phyloP scores from a whole-genome alignment of 2,888 invertebrate genomes.

The Lucinisca nassula region DNA sequence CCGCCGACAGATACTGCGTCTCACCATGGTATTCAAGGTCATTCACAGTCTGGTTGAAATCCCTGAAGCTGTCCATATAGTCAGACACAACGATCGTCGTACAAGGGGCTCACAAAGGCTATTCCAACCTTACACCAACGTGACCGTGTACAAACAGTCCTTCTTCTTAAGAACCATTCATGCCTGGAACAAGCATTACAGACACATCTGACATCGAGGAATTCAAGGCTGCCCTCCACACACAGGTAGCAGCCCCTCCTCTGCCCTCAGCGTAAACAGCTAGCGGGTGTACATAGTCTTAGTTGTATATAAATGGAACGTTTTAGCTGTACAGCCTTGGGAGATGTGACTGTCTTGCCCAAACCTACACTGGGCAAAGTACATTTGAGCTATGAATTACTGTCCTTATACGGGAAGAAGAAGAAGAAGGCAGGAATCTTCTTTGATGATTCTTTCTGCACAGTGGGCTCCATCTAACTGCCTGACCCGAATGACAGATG shows the following conservation, averaged over 20 bases:
- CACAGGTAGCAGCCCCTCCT: too few relatives aligned
- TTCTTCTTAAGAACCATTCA: slow-evolving; percentile 5
- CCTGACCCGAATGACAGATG: too few relatives aligned
- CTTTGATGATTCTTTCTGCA: too few relatives aligned
- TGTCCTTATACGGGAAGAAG: background rate
- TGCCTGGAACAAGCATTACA: background rate
- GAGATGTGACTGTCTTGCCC: background rate
- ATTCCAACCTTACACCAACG: background rate
- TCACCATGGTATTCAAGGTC: slow-evolving; percentile 36
- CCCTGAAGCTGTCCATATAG: background rate
- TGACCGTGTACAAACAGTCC: slow-evolving; percentile 10
- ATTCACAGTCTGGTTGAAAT: background rate
- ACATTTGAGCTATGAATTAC: background rate
- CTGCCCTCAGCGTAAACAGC: background rate
- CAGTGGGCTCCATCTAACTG: too few relatives aligned
- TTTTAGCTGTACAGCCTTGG: background rate
- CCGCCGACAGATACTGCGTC: background rate
- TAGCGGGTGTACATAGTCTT: background rate
- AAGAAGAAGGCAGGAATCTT: too few relatives aligned
- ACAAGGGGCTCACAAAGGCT: slow-evolving; percentile 14
- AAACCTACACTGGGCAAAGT: background rate
- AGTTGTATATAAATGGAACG: too few relatives aligned
- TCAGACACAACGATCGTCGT: background rate
- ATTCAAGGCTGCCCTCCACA: background rate
- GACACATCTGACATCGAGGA: background rate